Base-by-base conservation (phyloP, 2,888 invertebrate genomes). In the Chrysina gloriosa region DNA sequence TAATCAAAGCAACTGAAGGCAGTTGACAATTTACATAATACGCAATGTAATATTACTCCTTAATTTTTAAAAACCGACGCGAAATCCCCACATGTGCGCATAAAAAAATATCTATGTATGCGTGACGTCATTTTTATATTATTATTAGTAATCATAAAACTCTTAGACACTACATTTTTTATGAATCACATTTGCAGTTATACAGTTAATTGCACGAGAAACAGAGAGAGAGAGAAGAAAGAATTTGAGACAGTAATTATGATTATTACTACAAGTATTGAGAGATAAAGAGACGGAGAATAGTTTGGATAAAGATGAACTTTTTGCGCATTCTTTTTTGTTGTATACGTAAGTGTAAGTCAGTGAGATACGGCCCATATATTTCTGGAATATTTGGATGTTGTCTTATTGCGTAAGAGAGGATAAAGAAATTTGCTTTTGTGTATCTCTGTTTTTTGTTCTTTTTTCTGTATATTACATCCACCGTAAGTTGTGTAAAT, bases 21-120 rank as follows among this genome's bases (percentile, higher is more conserved):
- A n/a, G n/a, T n/a, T n/a, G n/a, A n/a, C n/a, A n/a, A n/a, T n/a
- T n/a, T n/a, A n/a, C n/a, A n/a, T n/a, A n/a, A n/a, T n/a, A n/a
- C n/a, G n/a, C n/a, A n/a, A n/a, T n/a, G n/a, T n/a, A n/a, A n/a
- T n/a, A n/a, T n/a, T n/a, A n/a, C n/a, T n/a, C n/a, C n/a, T n/a
- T n/a, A n/a, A n/a, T n/a, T 45, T 45, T 45, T 19, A 21, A 45
- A 45, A 45, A 45, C 21, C 29, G 70, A 73, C 76, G 75, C 72
- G 69, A 74, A 75, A 74, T 76, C 76, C 77, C 78, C 76, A n/a
- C 78, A 80, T 79, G 79, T 78, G 79, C 78, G 79, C 79, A 77
- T 81, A 81, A 81, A 81, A 81, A 81, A 81, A 81, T 81, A 81
- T 80, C 78, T 80, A 78, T 80, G 78, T n/a, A n/a, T n/a, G n/a